Conservation (phyloP, 2,797 vertebrate species). For the Bovichtus variegatus region DNA sequence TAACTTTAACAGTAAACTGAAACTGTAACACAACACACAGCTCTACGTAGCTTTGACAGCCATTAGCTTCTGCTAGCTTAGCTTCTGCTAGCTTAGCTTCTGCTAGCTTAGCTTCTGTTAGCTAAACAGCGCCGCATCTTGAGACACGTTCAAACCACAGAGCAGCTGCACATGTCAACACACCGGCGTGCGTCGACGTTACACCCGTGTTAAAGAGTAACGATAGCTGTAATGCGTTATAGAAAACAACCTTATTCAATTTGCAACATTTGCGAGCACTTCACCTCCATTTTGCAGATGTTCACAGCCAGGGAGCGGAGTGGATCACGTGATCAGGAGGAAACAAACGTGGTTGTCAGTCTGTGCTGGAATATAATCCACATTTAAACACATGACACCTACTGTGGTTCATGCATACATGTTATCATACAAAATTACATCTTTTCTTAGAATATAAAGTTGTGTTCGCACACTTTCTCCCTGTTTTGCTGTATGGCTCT, state of each 20-base stretch:
- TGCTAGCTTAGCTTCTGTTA: slow-evolving; percentile 32
- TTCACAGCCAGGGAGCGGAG: slow-evolving; percentile 11
- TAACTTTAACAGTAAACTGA: rapidly evolving
- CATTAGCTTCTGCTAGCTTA: slow-evolving; percentile 52
- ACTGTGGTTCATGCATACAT: not conserved
- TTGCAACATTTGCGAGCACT: slow-evolving; percentile 13
- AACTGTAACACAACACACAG: not conserved
- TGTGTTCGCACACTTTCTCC: not conserved
- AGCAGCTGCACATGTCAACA: rapidly evolving
- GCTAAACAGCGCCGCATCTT: not conserved
- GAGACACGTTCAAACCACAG: not conserved
- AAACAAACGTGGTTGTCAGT: not conserved
- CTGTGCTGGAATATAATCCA: no score
- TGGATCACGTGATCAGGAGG: slow-evolving; percentile 64
- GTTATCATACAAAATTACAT: rapidly evolving
- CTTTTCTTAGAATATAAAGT: not conserved
- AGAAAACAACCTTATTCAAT: not conserved
- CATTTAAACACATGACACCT: not conserved
- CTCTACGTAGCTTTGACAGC: not conserved
- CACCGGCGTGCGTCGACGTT: not conserved
- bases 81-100: slow-evolving; percentile 43
- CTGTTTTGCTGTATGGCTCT: not conserved
- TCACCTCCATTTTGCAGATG: slow-evolving; percentile 87
- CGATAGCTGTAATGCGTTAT: rapidly evolving
- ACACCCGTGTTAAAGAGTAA: not conserved